Evolutionary conservation across 2,113 vertebrate genomes (phyloP).

Genomic region (Lasiurus borealis): DNA sequence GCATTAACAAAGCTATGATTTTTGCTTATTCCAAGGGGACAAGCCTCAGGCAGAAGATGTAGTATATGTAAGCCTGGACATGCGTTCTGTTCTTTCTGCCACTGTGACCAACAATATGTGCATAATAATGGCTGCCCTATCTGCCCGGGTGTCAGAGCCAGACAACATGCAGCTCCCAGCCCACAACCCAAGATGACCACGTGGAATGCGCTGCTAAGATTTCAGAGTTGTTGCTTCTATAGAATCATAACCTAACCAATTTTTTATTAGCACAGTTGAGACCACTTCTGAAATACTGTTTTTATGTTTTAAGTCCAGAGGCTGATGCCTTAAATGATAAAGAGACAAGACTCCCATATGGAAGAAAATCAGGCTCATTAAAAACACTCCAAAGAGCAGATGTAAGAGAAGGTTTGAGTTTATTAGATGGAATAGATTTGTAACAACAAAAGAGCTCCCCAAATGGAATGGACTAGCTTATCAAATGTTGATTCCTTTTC

Average conservation of each 20-base stretch:
- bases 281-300: not conserved
- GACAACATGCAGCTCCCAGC: not conserved
- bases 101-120: not conserved
- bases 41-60: not conserved
- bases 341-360: not conserved
- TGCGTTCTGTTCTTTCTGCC: not conserved
- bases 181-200: not conserved
- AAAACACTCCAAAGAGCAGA: constrained; percentile 5
- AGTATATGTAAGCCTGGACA: not conserved
- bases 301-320: constrained; percentile 43
- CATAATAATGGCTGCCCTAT: not conserved
- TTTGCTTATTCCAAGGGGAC: constrained; percentile 2
- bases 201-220: not conserved
- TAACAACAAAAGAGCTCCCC: constrained; percentile 27
- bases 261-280: not conserved
- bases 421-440: not conserved
- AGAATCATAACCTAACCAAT: not conserved
- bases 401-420: not conserved
- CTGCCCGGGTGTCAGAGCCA: not conserved
- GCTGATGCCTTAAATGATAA: not conserved
- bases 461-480: not conserved
- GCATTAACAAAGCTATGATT: too few relatives aligned
- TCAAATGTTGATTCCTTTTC: constrained; percentile 49
- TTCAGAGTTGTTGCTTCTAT: not conserved
- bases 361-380: constrained; percentile 25